Conservation (phyloP, 2,888 invertebrate species). For the Athetis lepigone region DNA sequence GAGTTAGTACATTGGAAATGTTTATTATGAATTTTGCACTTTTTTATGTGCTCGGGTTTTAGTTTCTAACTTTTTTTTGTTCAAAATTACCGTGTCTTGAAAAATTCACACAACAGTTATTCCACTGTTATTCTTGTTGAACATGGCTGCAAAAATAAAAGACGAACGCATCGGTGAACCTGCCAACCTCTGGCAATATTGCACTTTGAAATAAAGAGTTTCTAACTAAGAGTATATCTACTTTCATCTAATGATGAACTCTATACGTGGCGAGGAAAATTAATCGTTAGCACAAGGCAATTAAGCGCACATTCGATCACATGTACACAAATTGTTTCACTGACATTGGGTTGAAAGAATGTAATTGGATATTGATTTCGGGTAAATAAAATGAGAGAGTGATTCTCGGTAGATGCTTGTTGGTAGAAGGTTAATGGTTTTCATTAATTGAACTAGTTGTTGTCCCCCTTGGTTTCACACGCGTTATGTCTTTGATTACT, state of each 20-base stretch:
- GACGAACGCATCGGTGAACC: constrained; percentile 44
- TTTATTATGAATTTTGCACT: too few relatives aligned
- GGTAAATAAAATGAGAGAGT: not conserved
- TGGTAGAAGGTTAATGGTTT: too few relatives aligned
- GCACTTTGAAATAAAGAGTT: constrained; percentile 47
- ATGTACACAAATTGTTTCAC: constrained; percentile 33
- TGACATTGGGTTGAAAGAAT: constrained; percentile 3
- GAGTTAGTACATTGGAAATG: too few relatives aligned
- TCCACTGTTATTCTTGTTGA: constrained; percentile 12
- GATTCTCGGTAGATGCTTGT: too few relatives aligned
- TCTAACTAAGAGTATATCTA: constrained; percentile 6
- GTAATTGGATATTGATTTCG: constrained; percentile 23
- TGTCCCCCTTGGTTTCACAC: too few relatives aligned
- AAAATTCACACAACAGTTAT: constrained; percentile 1
- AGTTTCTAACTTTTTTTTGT: too few relatives aligned
- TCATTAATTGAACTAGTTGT: too few relatives aligned
- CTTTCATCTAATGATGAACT: constrained; percentile 28
- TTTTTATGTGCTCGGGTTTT: too few relatives aligned
- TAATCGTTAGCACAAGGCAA: constrained; percentile 14
- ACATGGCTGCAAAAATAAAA: constrained; percentile 42
- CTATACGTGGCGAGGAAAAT: constrained; percentile 19
- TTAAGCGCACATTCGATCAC: constrained; percentile 26
- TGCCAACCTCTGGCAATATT: constrained; percentile 40
- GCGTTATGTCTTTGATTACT: too few relatives aligned
- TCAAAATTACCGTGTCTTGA: too few relatives aligned